Evolutionary conservation across 1,140 invertebrate genomes (phyloP), one percentile per base, ranked within the genome.

Genomic region (Battus philenor): DNA sequence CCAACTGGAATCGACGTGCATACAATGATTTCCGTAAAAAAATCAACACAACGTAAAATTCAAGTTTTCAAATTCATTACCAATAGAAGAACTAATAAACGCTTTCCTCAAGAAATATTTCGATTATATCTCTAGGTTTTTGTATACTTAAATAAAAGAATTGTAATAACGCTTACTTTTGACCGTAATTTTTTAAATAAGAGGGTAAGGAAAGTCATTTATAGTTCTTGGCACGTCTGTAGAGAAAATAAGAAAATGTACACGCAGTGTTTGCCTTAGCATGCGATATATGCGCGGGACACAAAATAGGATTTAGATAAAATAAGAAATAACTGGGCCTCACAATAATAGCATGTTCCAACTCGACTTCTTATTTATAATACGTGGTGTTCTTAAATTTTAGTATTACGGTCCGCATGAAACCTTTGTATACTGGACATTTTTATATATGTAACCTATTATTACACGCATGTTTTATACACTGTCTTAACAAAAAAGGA

Each of bases 261-360:
- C 78, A 76, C 73, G 73, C 78, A 71, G 57, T 71, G 57, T 69
- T 71, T 72, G 73, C 68, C 64, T 77, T 77, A 74, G 67, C 48
- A 33, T 44, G 54, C 68, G 74, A 82, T 82, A 79, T 82, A 82
- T 79, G 71, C 65, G 59, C 58, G 73, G 75, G 64, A 72, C 73
- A 82, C 74, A 74, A 68, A 72, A 79, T 78, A 72, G 68, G 78
- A 75, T 82, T 79, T 82, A 76, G 69, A 69, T 74, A 76, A 74
- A 72, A 76, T 75, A 78, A 68, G 64, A 69, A 53, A 60, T 71
- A 62, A 72, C 65, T 54, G 68, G 59, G 54, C 59, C 62, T 55
- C 52, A 53, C 39, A 57, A 57, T 57, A 62, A 59, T 57, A 56
- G 33, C 56, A 55, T 52, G 44, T 63, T 54, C 55, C 54, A 59